Evolutionary conservation across 2,797 vertebrate species (phyloP).

Genomic region (Oceanodroma leucorhoa): DNA sequence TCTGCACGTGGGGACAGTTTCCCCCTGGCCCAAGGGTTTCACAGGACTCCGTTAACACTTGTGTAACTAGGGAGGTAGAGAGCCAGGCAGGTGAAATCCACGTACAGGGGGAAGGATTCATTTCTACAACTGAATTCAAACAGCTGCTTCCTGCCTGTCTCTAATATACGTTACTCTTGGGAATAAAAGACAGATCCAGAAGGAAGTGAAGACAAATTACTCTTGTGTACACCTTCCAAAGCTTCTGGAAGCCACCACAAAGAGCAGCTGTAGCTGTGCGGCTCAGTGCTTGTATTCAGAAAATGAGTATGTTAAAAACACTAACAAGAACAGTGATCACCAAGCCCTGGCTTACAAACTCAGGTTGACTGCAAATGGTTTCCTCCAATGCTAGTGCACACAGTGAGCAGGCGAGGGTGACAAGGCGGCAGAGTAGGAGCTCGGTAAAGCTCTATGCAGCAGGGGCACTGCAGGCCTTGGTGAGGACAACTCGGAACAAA

Average conservation of each 20-base stretch:
- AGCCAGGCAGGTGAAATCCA: not conserved
- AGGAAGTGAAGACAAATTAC: not conserved
- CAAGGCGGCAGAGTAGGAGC: accelerated
- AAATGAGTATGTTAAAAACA: accelerated
- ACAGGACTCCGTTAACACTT: not conserved
- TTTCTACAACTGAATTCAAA: not conserved
- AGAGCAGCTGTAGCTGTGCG: not conserved
- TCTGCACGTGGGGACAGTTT: accelerated
- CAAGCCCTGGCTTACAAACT: not conserved
- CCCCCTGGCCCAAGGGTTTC: accelerated
- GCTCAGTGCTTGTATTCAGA: not conserved
- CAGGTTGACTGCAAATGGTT: not conserved
- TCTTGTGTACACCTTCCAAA: not conserved
- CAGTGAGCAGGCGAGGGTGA: not conserved
- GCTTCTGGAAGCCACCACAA: not conserved
- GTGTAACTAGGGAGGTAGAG: not conserved
- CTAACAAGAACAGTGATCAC: accelerated
- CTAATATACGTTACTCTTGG: accelerated
- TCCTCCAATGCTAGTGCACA: accelerated
- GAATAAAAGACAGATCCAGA: not conserved
- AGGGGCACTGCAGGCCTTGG: not conserved
- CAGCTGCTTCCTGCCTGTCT: not conserved
- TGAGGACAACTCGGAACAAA: not conserved
- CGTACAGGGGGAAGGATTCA: accelerated
- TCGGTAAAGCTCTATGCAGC: not conserved